phyloP scores from a whole-genome alignment of 2,113 vertebrate genomes.

The Colinus virginianus region DNA sequence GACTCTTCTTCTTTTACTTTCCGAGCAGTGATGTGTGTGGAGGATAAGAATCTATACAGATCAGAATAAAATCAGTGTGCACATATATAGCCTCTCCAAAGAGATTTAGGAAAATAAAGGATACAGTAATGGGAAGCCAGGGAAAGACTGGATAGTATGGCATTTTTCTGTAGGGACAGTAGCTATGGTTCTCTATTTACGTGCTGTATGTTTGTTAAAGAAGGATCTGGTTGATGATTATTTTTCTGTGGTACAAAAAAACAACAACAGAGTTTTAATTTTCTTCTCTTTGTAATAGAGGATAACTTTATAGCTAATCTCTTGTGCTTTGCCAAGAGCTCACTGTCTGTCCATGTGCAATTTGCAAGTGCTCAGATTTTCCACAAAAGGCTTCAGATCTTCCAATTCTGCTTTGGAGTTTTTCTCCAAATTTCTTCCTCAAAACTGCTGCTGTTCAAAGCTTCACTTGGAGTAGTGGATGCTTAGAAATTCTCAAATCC shows the following conservation, averaged over 20 bases:
- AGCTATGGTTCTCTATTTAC: neutral
- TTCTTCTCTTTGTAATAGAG: neutral
- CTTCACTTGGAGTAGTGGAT: neutral
- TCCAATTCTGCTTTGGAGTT: neutral
- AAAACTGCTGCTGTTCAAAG: neutral
- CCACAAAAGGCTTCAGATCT: conserved; percentile 7
- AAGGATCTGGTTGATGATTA: neutral
- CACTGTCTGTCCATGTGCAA: neutral
- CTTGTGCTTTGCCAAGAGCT: conserved; percentile 10
- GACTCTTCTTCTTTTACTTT: neutral
- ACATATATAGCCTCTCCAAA: neutral
- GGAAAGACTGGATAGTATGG: neutral
- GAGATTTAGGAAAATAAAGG: neutral
- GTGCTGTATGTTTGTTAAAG: neutral
- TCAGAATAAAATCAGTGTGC: neutral
- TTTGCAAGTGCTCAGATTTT: conserved; percentile 30
- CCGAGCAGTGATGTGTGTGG: neutral
- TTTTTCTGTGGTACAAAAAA: neutral
- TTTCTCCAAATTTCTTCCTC: neutral
- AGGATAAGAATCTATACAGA: neutral
- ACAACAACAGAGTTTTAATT: neutral
- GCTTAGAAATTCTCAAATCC: neutral
- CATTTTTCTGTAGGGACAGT: neutral
- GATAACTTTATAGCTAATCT: neutral
- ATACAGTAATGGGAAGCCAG: neutral